Evolutionary conservation across 2,888 invertebrate species (phyloP).

Genomic region (Ctenicera cuprea): DNA sequence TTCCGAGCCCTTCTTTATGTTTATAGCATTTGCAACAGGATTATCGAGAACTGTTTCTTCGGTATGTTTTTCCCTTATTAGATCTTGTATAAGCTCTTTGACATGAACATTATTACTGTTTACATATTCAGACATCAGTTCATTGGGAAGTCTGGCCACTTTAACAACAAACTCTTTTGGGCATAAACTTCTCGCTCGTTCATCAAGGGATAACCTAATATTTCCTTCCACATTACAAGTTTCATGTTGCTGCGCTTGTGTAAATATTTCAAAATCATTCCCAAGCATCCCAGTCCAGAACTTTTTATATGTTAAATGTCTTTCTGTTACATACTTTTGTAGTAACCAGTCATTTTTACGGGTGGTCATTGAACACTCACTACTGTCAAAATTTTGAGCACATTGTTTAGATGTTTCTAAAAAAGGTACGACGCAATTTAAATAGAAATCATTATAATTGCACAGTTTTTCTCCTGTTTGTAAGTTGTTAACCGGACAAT

Average conservation of each 20-base stretch:
- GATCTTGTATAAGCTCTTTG: constrained; percentile 23
- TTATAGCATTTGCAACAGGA: constrained; percentile 1
- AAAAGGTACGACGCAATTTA: constrained; percentile 26
- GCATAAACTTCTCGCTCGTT: constrained; percentile 19
- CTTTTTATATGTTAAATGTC: constrained; percentile 28
- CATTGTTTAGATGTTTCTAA: not conserved
- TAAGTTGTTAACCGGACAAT: constrained; percentile 7
- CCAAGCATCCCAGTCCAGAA: constrained; percentile 26
- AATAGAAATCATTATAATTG: constrained; percentile 39
- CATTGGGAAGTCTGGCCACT: constrained; percentile 12
- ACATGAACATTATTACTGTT: constrained; percentile 22
- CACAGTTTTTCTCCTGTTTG: constrained; percentile 35
- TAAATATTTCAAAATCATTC: constrained; percentile 36
- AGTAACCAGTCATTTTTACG: constrained; percentile 32
- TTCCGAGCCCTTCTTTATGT: constrained; percentile 37
- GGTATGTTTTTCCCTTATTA: constrained; percentile 3
- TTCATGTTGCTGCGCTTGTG: constrained; percentile 1
- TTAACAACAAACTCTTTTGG: constrained; percentile 22
- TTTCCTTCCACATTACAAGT: constrained; percentile 1
- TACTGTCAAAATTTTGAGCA: not conserved
- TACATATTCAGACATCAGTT: constrained; percentile 23
- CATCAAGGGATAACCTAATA: not conserved
- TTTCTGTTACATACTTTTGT: constrained; percentile 38
- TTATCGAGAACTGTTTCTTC: not conserved
- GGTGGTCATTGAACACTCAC: not conserved